Evolutionary conservation across 2,113 vertebrate species (phyloP), one percentile per base, ranked within the genome.

Genomic region (Phrynosoma platyrhinos): DNA sequence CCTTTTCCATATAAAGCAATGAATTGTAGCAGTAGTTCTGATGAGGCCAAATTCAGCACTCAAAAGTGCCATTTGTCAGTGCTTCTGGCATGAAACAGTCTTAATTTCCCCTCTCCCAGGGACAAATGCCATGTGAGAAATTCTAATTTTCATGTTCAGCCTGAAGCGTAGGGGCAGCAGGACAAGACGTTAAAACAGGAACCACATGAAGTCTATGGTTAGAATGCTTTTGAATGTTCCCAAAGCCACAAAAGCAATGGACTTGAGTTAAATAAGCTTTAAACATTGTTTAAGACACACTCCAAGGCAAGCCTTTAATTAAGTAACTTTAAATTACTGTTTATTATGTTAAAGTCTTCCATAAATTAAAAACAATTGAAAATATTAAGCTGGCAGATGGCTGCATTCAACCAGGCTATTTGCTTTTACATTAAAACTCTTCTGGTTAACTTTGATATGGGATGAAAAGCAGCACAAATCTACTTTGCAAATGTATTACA

Each of bases 281-380:
- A 42, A 87, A 18, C 52, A 76, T 75, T 30, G 23, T 55, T 79
- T 72, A 87, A 79, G n/a, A 85, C 30, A 47, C 32, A 27, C 16
- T 36, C 9, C 18, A 81, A 89, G 55, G 30, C 64, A 82, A 87
- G 40, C 79, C 66, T 78, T 83, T 83, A n/a, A 90, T 71, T 86
- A 89, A 89, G 9, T 66, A 62, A 86, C 83, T 90, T 88, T 91
- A 47, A 90, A 64, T 58, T 81, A 84, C 81, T 32, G 83, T 80
- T 71, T 83, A 86, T 77, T 53, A 86, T 5, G 91, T 91, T 75
- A 88, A 7, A 82, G 87, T 32, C 21, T 94, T 91, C 79, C 84
- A 42, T 81, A 83, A 87, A 81, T 79, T 20, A 74, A 90, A 94
- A 93, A 91, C 52, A 93, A 69, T 1, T 85, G 69, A 87, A 90